phyloP scores from a whole-genome alignment of 2,113 vertebrate species.

The Calypte anna region DNA sequence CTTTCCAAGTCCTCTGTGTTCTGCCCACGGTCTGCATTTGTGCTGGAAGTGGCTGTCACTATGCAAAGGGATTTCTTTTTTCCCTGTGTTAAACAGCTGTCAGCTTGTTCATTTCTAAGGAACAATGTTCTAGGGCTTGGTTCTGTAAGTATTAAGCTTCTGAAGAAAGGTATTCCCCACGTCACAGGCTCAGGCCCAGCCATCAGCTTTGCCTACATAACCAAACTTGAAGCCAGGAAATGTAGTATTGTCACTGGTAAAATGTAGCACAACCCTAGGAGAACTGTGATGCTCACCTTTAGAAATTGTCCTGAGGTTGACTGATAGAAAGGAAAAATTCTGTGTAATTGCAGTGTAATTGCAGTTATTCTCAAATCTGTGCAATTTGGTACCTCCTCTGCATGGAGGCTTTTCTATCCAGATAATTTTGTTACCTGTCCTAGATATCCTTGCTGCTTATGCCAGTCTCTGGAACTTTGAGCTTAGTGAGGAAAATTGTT shows the following conservation, averaged over 20 bases:
- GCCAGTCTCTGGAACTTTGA: background rate
- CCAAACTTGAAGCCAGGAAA: background rate
- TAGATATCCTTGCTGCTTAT: background rate
- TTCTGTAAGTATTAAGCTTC: background rate
- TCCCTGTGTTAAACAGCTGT: background rate
- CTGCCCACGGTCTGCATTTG: background rate
- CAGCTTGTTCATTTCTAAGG: background rate
- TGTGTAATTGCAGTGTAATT: background rate
- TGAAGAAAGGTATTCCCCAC: background rate
- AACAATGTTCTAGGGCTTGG: background rate
- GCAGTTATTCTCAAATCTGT: background rate
- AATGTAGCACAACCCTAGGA: background rate
- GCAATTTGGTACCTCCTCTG: background rate
- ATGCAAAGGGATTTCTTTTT: background rate
- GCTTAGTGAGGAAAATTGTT: background rate
- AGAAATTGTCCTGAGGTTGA: background rate
- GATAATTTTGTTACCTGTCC: background rate
- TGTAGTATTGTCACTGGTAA: background rate
- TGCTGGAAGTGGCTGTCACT: background rate
- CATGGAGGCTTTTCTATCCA: background rate
- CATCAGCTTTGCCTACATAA: background rate
- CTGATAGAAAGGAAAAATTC: background rate
- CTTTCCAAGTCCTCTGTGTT: background rate
- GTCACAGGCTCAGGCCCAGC: background rate
- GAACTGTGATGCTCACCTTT: background rate